A percentile compares a stretch with the other conserved stretches of the same genome.
These are phyloP conservation scores for Fulica atra DNA, from an alignment of 2,113 vertebrate genomes.

Conservation along the genomic window DNA sequence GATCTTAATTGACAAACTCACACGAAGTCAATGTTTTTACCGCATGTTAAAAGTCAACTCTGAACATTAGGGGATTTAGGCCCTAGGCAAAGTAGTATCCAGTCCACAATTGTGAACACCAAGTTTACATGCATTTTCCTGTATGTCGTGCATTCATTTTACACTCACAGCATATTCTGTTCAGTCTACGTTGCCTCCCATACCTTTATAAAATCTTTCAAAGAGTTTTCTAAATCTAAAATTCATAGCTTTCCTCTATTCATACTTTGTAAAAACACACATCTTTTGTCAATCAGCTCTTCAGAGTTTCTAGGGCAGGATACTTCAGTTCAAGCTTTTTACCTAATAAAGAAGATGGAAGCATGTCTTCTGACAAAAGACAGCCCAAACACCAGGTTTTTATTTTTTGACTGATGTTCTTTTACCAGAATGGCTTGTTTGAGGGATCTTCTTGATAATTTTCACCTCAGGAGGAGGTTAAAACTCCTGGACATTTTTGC, in stretches of 20 bases:
- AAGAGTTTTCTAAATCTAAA: neutral
- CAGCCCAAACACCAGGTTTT: neutral
- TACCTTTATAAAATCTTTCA: neutral
- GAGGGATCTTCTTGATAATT: neutral
- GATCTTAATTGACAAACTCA: neutral
- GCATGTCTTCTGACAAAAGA: neutral
- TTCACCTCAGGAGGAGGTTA: neutral
- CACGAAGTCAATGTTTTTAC: neutral
- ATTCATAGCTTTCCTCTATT: neutral
- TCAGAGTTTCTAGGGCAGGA: neutral
- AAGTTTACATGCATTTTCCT: neutral
- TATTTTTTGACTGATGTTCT: neutral
- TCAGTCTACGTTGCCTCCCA: neutral
- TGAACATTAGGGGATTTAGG: neutral
- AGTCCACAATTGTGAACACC: neutral
- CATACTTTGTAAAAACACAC: neutral
- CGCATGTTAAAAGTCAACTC: neutral
- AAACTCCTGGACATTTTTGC: neutral
- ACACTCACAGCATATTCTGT: neutral
- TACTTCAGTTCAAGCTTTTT: neutral
- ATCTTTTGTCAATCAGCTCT: neutral
- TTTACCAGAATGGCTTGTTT: neutral
- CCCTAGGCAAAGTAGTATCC: neutral
- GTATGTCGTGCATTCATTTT: neutral
- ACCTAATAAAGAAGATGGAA: fast-evolving